phyloP scores from a whole-genome alignment of 2,888 invertebrate species.

The Elysia crispata region DNA sequence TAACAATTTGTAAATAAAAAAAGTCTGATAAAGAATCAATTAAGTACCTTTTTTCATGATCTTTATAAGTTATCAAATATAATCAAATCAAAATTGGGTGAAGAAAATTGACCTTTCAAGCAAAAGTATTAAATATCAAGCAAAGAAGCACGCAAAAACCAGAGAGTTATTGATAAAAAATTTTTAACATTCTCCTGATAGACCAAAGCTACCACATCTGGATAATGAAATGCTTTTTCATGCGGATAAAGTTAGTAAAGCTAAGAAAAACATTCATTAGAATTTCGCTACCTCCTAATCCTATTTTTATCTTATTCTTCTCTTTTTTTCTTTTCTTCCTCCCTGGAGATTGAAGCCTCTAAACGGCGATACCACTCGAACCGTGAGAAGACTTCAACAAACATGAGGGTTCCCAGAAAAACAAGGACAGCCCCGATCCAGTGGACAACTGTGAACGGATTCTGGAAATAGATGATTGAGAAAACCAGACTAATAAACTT shows the following conservation, averaged over 20 bases:
- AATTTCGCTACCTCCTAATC: not conserved
- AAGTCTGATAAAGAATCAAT: no score
- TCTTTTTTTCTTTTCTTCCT: conserved; percentile 26
- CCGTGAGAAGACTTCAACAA: conserved; percentile 80
- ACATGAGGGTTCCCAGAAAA: conserved; percentile 94
- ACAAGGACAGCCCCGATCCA: conserved; percentile 94
- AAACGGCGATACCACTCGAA: conserved; percentile 33
- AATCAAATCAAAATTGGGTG: no score
- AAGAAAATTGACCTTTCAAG: not conserved
- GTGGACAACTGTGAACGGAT: conserved; percentile 93
- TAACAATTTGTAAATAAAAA: no score
- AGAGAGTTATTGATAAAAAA: not conserved
- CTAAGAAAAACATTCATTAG: not conserved
- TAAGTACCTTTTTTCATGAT: no score
- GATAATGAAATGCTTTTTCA: no score
- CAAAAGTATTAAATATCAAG: not conserved
- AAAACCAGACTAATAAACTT: conserved; percentile 97
- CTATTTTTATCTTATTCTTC: not conserved
- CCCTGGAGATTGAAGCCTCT: not conserved
- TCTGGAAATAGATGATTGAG: conserved; percentile 95
- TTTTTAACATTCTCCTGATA: no score
- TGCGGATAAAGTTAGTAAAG: not conserved
- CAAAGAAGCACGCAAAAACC: not conserved
- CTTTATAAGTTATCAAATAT: no score
- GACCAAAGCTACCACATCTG: no score